phyloP scores from a whole-genome alignment of 2,797 vertebrate species.

The Garrulus glandarius region DNA sequence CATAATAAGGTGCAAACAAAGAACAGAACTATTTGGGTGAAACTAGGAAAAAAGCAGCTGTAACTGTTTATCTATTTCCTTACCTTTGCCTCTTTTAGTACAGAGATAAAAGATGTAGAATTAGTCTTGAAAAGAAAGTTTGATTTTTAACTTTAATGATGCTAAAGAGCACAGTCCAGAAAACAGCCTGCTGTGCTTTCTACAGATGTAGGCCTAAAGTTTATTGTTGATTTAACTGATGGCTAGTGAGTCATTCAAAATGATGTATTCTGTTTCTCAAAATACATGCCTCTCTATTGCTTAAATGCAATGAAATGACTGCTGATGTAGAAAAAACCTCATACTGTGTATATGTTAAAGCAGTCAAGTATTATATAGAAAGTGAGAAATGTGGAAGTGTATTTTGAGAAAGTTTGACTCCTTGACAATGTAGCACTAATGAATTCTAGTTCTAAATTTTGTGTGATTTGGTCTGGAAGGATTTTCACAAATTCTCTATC shows the following conservation, averaged over 20 bases:
- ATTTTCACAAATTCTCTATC: neutral
- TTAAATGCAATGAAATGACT: neutral
- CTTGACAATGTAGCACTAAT: neutral
- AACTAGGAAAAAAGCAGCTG: neutral
- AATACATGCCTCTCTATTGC: neutral
- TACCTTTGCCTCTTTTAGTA: neutral
- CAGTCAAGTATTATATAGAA: neutral
- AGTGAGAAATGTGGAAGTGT: neutral
- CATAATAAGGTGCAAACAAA: neutral
- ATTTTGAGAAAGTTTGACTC: neutral
- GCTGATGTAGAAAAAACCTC: neutral
- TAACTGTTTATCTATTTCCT: neutral
- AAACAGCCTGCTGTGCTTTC: neutral
- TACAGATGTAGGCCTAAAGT: neutral
- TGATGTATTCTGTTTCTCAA: neutral
- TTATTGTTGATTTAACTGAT: neutral
- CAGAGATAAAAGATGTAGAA: neutral
- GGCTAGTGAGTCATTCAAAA: neutral
- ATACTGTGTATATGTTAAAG: neutral
- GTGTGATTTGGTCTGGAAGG: neutral
- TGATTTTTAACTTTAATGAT: neutral
- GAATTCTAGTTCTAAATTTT: neutral
- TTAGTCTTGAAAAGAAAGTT: neutral
- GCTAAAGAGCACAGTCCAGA: neutral
- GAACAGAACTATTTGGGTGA: neutral